phyloP scores from a whole-genome alignment of 2,888 invertebrate genomes.

The Sinopyrophorus schimmeli region DNA sequence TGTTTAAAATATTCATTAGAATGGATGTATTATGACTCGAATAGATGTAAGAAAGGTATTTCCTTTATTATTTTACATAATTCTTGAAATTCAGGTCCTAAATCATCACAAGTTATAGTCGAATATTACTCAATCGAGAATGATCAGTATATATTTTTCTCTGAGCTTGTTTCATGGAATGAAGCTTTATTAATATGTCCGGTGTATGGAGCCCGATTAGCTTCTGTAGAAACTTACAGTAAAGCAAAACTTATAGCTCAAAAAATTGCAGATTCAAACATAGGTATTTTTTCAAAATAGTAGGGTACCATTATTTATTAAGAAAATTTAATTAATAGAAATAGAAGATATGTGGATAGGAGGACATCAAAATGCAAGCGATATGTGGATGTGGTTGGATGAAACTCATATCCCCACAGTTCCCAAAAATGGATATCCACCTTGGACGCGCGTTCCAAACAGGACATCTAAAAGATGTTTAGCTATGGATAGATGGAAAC shows the following conservation, averaged over 20 bases:
- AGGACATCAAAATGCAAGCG: background rate
- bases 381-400: conserved; percentile 10
- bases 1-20: background rate
- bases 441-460: conserved; percentile 5
- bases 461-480: conserved; percentile 5
- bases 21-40: background rate
- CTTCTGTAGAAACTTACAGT: conserved; percentile 1
- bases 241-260: conserved; percentile 1
- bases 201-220: conserved; percentile 8
- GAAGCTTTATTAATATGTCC: conserved; percentile 13
- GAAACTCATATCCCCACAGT: background rate
- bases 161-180: conserved; percentile 13
- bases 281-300: conserved; percentile 8
- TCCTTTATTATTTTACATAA: background rate
- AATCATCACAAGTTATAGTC: conserved; percentile 6
- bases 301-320: no score
- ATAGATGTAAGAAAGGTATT: background rate
- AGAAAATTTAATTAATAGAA: conserved; percentile 11
- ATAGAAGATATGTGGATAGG: conserved; percentile 19
- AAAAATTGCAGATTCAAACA: conserved; percentile 4
- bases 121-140: conserved; percentile 11
- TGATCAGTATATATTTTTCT: conserved; percentile 10
- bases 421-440: conserved; percentile 2
- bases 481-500: conserved; percentile 11
- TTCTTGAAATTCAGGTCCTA: conserved; percentile 5